Conservation (phyloP, 2,113 vertebrate species). For the Corapipo altera region DNA sequence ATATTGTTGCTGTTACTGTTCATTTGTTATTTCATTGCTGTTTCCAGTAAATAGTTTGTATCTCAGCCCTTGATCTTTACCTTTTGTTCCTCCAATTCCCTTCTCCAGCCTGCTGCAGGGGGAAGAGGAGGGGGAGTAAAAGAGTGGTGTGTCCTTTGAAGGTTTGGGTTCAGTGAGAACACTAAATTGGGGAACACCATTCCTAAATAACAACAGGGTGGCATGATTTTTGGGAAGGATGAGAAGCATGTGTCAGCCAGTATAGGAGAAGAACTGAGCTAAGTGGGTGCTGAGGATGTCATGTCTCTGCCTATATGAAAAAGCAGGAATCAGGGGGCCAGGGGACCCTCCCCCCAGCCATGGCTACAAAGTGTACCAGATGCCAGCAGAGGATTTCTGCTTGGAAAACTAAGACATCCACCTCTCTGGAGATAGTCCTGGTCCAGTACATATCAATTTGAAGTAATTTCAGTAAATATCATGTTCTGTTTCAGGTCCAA, state of each 20-base stretch:
- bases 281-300: rapidly evolving
- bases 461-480: not conserved
- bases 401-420: not conserved
- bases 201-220: not conserved
- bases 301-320: not conserved
- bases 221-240: not conserved
- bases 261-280: not conserved
- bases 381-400: not conserved
- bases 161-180: not conserved
- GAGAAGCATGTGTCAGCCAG: rapidly evolving
- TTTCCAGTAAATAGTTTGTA: not conserved
- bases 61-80: rapidly evolving
- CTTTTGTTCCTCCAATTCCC: not conserved
- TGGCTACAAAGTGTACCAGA: not conserved
- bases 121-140: too few species aligned
- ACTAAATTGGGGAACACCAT: not conserved
- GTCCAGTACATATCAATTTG: not conserved
- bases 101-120: not conserved
- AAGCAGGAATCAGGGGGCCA: not conserved
- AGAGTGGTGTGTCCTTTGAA: not conserved
- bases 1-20: not conserved
- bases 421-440: not conserved
- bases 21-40: not conserved
- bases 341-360: not conserved
- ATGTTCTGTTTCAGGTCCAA: not conserved